phyloP scores from a whole-genome alignment of 2,888 invertebrate genomes.

The Caenorhabditis wallacei region DNA sequence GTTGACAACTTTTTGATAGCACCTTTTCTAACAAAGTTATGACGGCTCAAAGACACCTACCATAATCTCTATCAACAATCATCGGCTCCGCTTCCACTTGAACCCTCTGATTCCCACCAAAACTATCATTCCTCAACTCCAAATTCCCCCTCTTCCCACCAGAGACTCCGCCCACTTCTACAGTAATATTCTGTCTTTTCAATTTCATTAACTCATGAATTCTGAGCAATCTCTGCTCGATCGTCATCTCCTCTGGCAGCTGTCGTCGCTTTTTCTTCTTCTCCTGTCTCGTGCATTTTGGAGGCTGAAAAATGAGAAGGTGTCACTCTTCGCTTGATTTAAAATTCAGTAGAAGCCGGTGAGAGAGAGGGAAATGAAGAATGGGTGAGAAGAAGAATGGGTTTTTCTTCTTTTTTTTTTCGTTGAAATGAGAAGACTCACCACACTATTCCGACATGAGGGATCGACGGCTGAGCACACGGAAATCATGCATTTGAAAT shows the following conservation, averaged over 20 bases:
- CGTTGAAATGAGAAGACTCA: constrained; percentile 39
- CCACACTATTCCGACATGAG: constrained; percentile 70
- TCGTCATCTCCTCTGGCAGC: constrained; percentile 49
- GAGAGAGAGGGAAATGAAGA: constrained; percentile 7
- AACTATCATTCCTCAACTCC: constrained; percentile 4
- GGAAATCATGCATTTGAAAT: constrained; percentile 80
- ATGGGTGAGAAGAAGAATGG: constrained; percentile 31
- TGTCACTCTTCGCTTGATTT: constrained; percentile 16
- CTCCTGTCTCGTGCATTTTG: constrained; percentile 47
- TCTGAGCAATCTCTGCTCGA: constrained; percentile 59
- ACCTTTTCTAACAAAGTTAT: no score
- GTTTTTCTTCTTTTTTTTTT: background rate
- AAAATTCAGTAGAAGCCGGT: constrained; percentile 1
- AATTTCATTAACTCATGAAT: constrained; percentile 58
- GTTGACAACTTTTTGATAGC: no score
- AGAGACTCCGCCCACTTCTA: constrained; percentile 21
- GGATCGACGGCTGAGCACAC: constrained; percentile 76
- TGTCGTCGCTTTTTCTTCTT: constrained; percentile 49
- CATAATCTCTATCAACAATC: constrained; percentile 38
- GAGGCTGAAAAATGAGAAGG: constrained; percentile 58
- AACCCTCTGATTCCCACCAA: background rate
- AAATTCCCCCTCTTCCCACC: background rate
- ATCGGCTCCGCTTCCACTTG: constrained; percentile 38
- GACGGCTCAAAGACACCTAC: no score
- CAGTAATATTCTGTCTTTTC: constrained; percentile 41